These are phyloP conservation scores for Athene cunicularia DNA, from an alignment of 2,113 vertebrate species.

Conservation along the genomic window DNA sequence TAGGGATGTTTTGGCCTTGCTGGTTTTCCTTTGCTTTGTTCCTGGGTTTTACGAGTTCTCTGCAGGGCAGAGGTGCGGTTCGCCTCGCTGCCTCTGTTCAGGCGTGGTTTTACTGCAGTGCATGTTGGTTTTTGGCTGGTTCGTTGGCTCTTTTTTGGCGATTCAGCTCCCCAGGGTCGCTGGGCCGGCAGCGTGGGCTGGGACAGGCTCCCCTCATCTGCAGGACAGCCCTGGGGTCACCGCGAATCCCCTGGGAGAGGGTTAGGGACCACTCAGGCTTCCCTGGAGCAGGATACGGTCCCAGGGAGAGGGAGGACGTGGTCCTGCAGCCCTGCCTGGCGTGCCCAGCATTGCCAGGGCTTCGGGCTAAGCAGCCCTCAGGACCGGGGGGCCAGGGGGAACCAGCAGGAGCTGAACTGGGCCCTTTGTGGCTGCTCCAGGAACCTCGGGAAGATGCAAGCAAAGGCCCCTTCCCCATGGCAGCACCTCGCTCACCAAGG, in stretches of 20 bases:
- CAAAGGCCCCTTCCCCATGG: background rate
- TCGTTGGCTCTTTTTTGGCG: background rate
- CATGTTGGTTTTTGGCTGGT: background rate
- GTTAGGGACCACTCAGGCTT: background rate
- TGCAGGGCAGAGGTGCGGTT: background rate
- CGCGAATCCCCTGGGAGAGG: background rate
- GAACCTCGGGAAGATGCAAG: background rate
- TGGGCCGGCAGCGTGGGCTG: background rate
- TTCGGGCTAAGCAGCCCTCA: background rate
- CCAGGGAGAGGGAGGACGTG: rapidly evolving
- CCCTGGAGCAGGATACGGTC: background rate
- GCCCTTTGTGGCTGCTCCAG: background rate
- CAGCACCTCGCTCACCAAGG: background rate
- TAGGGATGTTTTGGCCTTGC: background rate
- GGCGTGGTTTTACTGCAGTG: rapidly evolving
- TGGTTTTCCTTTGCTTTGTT: background rate
- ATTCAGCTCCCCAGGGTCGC: background rate
- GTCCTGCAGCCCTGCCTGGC: background rate
- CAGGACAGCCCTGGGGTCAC: background rate
- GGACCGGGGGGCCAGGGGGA: background rate
- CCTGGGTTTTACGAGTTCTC: background rate
- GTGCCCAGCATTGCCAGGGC: background rate
- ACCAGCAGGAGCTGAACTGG: rapidly evolving
- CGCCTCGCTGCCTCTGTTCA: rapidly evolving
- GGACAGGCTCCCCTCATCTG: background rate